A percentile compares a stretch with the other conserved stretches of the same genome.
Conservation (phyloP, 2,113 vertebrate genomes). For the Puma concolor region DNA sequence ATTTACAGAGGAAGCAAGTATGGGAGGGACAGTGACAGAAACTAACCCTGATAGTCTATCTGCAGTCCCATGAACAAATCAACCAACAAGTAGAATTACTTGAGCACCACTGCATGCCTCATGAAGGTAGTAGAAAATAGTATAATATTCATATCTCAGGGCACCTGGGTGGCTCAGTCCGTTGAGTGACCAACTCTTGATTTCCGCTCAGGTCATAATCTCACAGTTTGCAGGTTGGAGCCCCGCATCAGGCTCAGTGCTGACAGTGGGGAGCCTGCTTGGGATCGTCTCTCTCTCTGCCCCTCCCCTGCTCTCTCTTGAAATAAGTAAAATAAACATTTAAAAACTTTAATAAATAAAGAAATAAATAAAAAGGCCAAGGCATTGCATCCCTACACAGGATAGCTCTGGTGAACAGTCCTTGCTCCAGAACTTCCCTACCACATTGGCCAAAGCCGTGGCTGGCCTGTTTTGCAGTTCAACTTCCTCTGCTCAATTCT, state of each 20-base stretch:
- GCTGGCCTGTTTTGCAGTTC: background rate
- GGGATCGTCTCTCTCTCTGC: too few species aligned
- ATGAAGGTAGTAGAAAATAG: background rate
- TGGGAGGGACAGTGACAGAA: background rate
- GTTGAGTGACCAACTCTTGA: too few species aligned
- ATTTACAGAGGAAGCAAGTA: background rate
- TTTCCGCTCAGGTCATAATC: too few species aligned
- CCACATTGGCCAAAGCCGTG: background rate
- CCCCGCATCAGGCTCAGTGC: too few species aligned
- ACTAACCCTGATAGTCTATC: background rate
- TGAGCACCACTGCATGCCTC: background rate
- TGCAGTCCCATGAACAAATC: background rate
- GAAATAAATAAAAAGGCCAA: background rate
- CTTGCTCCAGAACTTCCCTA: background rate
- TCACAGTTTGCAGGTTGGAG: too few species aligned
- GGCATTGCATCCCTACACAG: background rate
- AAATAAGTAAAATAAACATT: too few species aligned
- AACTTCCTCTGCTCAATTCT: background rate
- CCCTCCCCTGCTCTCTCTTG: too few species aligned
- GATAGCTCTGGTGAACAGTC: background rate
- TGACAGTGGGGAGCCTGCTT: too few species aligned
- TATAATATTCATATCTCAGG: background rate
- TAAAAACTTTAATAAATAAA: too few species aligned
- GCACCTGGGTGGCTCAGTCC: too few species aligned
- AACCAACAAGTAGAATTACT: slow-evolving; percentile 4